A percentile compares a stretch with the other conserved stretches of the same genome.
Evolutionary conservation across 2,797 vertebrate genomes (phyloP).

Genomic region (Macroramphosus scolopax): DNA sequence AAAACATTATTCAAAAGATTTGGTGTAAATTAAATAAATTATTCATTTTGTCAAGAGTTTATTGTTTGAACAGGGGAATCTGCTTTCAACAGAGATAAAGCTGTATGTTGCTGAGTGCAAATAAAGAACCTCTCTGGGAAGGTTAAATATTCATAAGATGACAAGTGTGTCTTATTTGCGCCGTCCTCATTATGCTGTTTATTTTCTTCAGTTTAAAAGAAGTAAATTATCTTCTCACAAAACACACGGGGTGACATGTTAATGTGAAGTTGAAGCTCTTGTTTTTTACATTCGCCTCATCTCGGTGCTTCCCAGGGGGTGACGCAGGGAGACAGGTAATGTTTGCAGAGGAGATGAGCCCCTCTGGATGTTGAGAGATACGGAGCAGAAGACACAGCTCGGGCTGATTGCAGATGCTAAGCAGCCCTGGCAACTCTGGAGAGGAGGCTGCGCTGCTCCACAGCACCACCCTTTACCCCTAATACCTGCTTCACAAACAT

Average conservation of each 20-base stretch:
- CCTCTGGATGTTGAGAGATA: conserved; percentile 68
- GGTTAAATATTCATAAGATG: conserved; percentile 74
- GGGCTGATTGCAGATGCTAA: conserved; percentile 74
- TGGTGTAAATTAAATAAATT: conserved; percentile 53
- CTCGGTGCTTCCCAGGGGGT: conserved; percentile 44
- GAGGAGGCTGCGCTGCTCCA: conserved; percentile 51
- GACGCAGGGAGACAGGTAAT: conserved; percentile 63
- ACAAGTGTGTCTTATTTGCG: conserved; percentile 63
- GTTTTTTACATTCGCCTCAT: conserved; percentile 38
- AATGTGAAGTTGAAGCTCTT: conserved; percentile 54
- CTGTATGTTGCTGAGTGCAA: conserved; percentile 27
- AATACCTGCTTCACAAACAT: conserved; percentile 55
- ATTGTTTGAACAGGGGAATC: conserved; percentile 43
- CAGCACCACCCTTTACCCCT: conserved; percentile 58
- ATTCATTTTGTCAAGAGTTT: conserved; percentile 49
- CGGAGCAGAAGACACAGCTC: conserved; percentile 48
- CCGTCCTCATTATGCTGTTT: conserved; percentile 60
- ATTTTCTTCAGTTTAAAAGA: conserved; percentile 59
- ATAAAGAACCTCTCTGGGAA: conserved; percentile 54
- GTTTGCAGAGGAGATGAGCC: conserved; percentile 72
- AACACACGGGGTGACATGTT: conserved; percentile 59
- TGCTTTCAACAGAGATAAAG: conserved; percentile 22
- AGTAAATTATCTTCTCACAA: conserved; percentile 54
- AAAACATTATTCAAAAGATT: conserved; percentile 42
- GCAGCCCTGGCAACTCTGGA: conserved; percentile 58